A percentile compares a stretch with the other conserved stretches of the same genome.
Conservation (phyloP, 1,140 invertebrate species). For the Heliconius melpomene region DNA sequence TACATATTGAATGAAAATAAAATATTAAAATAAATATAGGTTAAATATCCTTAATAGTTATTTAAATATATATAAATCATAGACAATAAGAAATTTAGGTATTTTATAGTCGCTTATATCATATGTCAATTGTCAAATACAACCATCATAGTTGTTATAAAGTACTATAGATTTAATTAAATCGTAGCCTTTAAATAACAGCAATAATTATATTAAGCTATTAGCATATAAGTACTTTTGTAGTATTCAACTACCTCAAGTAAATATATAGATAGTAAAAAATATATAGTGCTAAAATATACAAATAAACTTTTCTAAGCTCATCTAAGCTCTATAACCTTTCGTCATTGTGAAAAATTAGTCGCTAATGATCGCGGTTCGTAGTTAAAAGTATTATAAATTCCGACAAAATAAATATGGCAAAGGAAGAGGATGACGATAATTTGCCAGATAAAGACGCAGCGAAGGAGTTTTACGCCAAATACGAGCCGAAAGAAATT, state of each 20-base stretch:
- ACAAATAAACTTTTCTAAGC: conserved; percentile 17
- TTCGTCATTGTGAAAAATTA: conserved; percentile 68
- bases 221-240: neutral
- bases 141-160: neutral
- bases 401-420: conserved; percentile 81
- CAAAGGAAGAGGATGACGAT: conserved; percentile 91
- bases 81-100: neutral
- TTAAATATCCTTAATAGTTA: too few species aligned
- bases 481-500: conserved; percentile 99
- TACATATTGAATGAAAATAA: too few species aligned
- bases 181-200: conserved; percentile 6
- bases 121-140: conserved; percentile 22
- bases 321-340: conserved; percentile 56
- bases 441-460: conserved; percentile 93
- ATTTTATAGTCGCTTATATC: neutral
- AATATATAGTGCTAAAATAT: neutral
- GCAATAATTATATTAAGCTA: neutral
- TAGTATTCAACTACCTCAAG: conserved; percentile 1
- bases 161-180: conserved; percentile 15
- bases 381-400: conserved; percentile 37
- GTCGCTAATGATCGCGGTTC: conserved; percentile 20
- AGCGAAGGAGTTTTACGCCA: conserved; percentile 97
- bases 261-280: neutral
- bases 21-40: too few species aligned
- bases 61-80: neutral